A percentile compares a stretch with the other conserved stretches of the same genome.
These are phyloP conservation scores for Ernsta delagoae DNA, from an alignment of 2,888 invertebrate species.

Conservation along the genomic window DNA sequence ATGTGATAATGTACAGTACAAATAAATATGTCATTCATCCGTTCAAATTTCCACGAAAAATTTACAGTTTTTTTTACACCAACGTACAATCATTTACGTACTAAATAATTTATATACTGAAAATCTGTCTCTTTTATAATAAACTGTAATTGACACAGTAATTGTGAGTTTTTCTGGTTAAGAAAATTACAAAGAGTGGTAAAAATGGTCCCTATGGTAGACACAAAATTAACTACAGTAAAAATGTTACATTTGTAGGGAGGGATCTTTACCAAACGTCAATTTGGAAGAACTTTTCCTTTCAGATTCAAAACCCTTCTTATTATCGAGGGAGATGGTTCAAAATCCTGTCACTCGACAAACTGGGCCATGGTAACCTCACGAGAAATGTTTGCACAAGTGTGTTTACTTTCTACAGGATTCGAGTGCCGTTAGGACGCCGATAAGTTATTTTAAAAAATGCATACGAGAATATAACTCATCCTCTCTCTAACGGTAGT, in stretches of 20 bases:
- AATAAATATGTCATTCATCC: not conserved
- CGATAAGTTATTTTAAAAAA: constrained; percentile 20
- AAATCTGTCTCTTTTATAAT: too few species aligned
- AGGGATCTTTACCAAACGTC: constrained; percentile 8
- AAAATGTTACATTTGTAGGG: constrained; percentile 4
- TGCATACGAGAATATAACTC: not conserved
- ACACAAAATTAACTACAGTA: too few species aligned
- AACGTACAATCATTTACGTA: too few species aligned
- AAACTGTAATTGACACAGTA: too few species aligned
- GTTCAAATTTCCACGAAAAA: constrained; percentile 10
- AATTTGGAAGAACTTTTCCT: not conserved
- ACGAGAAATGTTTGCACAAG: constrained; percentile 59
- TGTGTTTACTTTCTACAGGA: constrained; percentile 57
- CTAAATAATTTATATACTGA: too few species aligned
- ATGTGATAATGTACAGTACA: constrained; percentile 19
- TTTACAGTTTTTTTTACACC: not conserved
- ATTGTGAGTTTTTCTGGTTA: too few species aligned
- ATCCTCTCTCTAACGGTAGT: not conserved
- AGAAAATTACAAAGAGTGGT: too few species aligned
- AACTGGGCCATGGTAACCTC: constrained; percentile 56
- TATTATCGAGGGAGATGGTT: constrained; percentile 29
- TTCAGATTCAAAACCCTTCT: not conserved
- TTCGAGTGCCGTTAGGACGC: constrained; percentile 50
- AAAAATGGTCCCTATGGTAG: too few species aligned
- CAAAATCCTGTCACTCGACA: constrained; percentile 39